Percentiles rank a stretch among this genome's conserved stretches.
These are phyloP conservation scores for Propithecus perrieri DNA, from an alignment of 2,797 vertebrate species.

Conservation along the genomic window DNA sequence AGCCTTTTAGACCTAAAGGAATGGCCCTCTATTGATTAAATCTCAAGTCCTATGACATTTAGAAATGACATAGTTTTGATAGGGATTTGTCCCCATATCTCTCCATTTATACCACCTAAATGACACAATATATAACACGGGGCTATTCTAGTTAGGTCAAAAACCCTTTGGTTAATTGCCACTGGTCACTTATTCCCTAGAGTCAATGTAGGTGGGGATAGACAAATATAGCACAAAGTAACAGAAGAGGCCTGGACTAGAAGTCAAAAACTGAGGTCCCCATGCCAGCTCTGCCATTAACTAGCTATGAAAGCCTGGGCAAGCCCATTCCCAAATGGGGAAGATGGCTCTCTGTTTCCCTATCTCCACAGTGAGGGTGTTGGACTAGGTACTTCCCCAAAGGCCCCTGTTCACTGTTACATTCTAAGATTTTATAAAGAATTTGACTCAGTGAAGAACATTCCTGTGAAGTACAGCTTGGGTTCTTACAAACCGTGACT, in stretches of 20 bases:
- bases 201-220: neutral
- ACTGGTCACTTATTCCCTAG: neutral
- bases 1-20: constrained; percentile 14
- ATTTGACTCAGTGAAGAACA: neutral
- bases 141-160: neutral
- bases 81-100: neutral
- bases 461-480: neutral
- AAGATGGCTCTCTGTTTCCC: neutral
- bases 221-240: neutral
- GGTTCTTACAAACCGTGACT: neutral
- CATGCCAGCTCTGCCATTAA: neutral
- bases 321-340: neutral
- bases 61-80: neutral
- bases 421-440: constrained; percentile 29
- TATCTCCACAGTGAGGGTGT: neutral
- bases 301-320: neutral
- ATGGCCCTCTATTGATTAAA: neutral
- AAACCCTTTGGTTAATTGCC: neutral
- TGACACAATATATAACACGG: neutral
- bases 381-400: neutral
- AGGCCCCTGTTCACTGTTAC: neutral
- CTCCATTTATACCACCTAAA: neutral
- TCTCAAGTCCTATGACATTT: neutral
- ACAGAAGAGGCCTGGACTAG: neutral
- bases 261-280: neutral